Percentiles rank a stretch among this genome's conserved stretches.
Evolutionary conservation across 2,113 vertebrate genomes (phyloP).

Genomic region (Trematocara marginatum): DNA sequence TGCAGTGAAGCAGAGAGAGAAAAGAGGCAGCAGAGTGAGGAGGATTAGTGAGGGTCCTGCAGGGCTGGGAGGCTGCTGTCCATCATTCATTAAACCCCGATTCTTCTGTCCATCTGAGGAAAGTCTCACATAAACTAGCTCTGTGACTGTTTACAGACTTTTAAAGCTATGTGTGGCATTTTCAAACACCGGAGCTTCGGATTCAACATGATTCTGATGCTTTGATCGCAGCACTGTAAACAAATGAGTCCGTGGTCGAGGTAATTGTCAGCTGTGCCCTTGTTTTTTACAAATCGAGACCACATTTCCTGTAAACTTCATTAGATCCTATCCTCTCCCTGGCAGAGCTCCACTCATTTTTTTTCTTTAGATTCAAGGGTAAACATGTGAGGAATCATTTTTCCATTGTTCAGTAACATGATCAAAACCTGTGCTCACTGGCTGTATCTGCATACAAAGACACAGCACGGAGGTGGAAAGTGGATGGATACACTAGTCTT

Average conservation of each 20-base stretch:
- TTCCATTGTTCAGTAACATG: neutral
- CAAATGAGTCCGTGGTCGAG: neutral
- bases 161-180: neutral
- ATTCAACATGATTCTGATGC: neutral
- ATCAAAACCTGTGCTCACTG: neutral
- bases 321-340: neutral
- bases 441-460: neutral
- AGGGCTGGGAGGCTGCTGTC: neutral
- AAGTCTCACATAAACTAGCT: neutral
- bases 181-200: neutral
- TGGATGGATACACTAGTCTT: neutral
- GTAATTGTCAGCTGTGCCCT: neutral
- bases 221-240: neutral
- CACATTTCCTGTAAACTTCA: neutral
- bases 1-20: constrained; percentile 21
- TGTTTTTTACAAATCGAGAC: neutral
- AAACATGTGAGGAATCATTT: neutral
- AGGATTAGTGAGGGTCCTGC: neutral
- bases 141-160: neutral
- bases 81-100: neutral
- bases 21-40: neutral
- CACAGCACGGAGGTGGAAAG: neutral
- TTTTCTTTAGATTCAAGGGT: neutral
- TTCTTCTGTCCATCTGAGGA: neutral
- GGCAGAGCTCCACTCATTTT: neutral